Evolutionary conservation across 1,140 invertebrate species (phyloP), one percentile per base, ranked within the genome.

Genomic region (Heliconius nattereri): DNA sequence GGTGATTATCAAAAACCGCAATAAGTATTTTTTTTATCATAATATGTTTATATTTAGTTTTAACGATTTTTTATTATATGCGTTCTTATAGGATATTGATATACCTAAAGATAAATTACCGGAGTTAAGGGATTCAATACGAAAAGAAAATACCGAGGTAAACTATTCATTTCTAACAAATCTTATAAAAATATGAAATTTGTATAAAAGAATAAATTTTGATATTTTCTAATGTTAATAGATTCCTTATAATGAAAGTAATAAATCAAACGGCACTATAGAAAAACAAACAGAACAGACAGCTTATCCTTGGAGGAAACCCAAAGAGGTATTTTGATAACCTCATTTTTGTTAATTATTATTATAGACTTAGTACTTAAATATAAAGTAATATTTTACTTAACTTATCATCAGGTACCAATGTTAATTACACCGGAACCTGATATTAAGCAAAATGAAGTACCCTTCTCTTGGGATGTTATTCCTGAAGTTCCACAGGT

Each of bases 401-500:
- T n/a, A 37, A 86, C 52, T 72, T 78, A 52, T 83, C 78, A 81
- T 82, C 85, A 94, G 92, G 90, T 89, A 73, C 87, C 90, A 45
- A 85, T 80, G 71, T 70, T 90, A n/a, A 72, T 86, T 71, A 87
- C 85, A 75, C 82, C 89, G 26, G 87, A 89, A 77, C 83, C 86
- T 52, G 86, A 91, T 23, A 81, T 72, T 73, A 90, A 88, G 80
- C 83, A 86, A 78, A 89, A 83, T n/a, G 90, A 92, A 80, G 86
- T 91, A 35, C 86, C 91, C 71, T 94, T 94, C 83, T 94, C 92
- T 80, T 93, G 92, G 92, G 75, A 92, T 70, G 87, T 86, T 26
- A 94, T 94, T 82, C 92, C 92, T 78, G 92, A 94, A 90, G 90
- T 94, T 83, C 92, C 92, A 83, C 92, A 94, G 92, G 92, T 94